Conservation (phyloP, 1,140 invertebrate species). For the Euwallacea fornicatus region DNA sequence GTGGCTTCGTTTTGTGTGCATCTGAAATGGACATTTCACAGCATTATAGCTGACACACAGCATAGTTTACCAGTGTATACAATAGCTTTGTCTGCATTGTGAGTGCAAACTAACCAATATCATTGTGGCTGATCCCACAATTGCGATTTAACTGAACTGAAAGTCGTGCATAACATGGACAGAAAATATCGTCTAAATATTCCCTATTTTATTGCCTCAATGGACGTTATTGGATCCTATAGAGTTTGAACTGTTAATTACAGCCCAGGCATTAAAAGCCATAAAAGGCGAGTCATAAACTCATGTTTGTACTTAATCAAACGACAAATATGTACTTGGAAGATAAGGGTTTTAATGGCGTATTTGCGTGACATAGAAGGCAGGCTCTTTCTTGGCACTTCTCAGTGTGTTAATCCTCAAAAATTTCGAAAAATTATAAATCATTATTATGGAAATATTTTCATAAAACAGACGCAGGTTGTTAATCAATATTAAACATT, state of each 20-base stretch:
- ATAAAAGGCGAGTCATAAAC: slow-evolving; percentile 7
- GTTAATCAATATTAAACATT: neutral
- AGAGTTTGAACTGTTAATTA: slow-evolving; percentile 10
- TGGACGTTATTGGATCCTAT: neutral
- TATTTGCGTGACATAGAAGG: slow-evolving; percentile 3
- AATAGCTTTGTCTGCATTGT: too few relatives aligned
- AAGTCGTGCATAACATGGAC: too few relatives aligned
- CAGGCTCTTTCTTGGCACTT: neutral
- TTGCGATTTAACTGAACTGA: too few relatives aligned
- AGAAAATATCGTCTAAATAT: neutral
- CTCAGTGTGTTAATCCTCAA: neutral
- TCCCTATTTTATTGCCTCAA: neutral
- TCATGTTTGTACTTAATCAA: slow-evolving; percentile 7
- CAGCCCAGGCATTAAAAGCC: slow-evolving; percentile 6
- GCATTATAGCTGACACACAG: slow-evolving; percentile 1
- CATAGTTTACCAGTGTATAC: neutral
- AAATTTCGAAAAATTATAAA: neutral
- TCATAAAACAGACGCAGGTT: neutral
- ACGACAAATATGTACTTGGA: slow-evolving; percentile 9
- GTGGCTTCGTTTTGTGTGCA: neutral
- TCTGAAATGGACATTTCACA: neutral
- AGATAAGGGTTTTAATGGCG: slow-evolving; percentile 9
- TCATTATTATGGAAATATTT: neutral
- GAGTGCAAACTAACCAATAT: too few relatives aligned
- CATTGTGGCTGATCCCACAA: too few relatives aligned